Base-by-base conservation (phyloP, 2,888 invertebrate genomes). In the Pachliopta kotzebuea region DNA sequence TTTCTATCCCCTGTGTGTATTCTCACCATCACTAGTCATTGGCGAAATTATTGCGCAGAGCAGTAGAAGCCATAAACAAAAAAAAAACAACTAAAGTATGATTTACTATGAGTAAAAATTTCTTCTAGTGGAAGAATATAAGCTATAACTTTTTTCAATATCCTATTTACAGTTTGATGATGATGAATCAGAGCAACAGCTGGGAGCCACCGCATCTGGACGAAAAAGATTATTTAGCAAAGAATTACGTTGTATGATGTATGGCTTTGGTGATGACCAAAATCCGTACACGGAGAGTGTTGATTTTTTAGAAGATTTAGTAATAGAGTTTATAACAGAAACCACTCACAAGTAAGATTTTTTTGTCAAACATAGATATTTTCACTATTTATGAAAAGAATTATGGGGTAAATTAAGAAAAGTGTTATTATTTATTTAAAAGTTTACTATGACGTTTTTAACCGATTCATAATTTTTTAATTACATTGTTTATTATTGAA, bases 261-360 rank as follows among this genome's bases (percentile, higher is more conserved):
- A 98, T 84, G 99, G 99, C 0, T 99, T 99, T 92, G 99, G 99
- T 6, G 99, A 99, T 85, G 99, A 99, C 82, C 98, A 98, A 84
- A 99, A 99, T 90, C 99, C 99, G 0, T 99, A 98, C 78, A 99
- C 99, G 1, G 99, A 99, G 89, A 98, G 98, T 81, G 98, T 99
- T 0, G 99, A 99, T 83, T 93, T 99, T 56, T 92, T 99, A 58
- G 99, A 99, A 89, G 99, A 99, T 85, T 90, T 99, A 56, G 99
- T 99, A 0, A 97, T 99, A 72, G 98, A 99, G 89, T 99, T 98
- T 84, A 97, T 99, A 31, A 97, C 97, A 2, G 98, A 99, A 92
- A 98, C 97, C 92, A 96, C 96, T 2, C 96, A 96, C 70, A 93
- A 92, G 96, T 96, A 91, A 79, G 73, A 23, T 21, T 50, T 52